phyloP scores from a whole-genome alignment of 1,140 invertebrate species.

The Lethrus apterus region DNA sequence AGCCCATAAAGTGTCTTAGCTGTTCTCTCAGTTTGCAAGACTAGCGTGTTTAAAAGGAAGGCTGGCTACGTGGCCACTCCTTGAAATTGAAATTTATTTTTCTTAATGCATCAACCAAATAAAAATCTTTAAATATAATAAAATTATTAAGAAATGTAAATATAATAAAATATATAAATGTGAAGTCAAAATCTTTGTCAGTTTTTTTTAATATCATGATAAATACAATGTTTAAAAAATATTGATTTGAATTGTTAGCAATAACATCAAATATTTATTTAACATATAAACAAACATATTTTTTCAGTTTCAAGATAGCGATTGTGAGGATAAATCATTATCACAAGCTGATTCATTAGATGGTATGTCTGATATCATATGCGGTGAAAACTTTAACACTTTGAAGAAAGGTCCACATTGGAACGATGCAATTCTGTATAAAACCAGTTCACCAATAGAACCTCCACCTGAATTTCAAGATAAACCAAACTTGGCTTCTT shows the following conservation, averaged over 20 bases:
- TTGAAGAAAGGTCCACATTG: conserved; percentile 66
- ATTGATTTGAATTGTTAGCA: background rate
- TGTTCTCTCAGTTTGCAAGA: too few relatives aligned
- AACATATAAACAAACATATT: too few relatives aligned
- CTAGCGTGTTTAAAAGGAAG: too few relatives aligned
- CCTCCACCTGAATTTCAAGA: conserved; percentile 76
- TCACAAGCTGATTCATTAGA: conserved; percentile 59
- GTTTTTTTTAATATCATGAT: too few relatives aligned
- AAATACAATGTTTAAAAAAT: background rate
- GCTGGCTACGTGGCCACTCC: too few relatives aligned
- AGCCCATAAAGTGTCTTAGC: too few relatives aligned
- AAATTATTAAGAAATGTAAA: too few relatives aligned
- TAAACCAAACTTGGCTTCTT: conserved; percentile 30
- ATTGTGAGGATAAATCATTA: conserved; percentile 55
- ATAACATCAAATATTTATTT: background rate
- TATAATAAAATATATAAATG: too few relatives aligned
- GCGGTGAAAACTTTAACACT: conserved; percentile 72
- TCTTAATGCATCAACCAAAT: too few relatives aligned
- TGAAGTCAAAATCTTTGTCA: too few relatives aligned
- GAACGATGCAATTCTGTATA: conserved; percentile 39
- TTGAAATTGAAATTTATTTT: too few relatives aligned
- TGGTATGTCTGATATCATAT: conserved; percentile 60
- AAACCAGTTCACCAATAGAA: conserved; percentile 56
- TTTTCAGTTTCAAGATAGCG: conserved; percentile 55
- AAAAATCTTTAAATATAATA: too few relatives aligned